These are phyloP conservation scores for Delphinus delphis DNA, from an alignment of 2,113 vertebrate genomes.

Conservation along the genomic window DNA sequence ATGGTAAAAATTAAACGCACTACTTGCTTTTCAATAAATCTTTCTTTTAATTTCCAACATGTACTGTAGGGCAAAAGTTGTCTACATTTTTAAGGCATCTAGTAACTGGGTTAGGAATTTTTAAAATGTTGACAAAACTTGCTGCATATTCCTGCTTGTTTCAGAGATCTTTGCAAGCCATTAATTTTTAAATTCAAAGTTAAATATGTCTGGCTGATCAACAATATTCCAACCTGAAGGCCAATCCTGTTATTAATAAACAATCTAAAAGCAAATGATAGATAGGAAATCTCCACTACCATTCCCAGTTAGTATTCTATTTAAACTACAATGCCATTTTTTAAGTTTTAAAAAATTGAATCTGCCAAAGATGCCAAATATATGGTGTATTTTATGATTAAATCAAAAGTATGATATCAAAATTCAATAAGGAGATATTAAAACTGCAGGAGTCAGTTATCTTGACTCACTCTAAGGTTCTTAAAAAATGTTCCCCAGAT, in stretches of 20 bases:
- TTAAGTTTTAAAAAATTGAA: constrained; percentile 59
- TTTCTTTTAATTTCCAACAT: constrained; percentile 18
- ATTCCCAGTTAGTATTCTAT: constrained; percentile 72
- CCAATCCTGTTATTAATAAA: constrained; percentile 78
- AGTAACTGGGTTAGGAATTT: not conserved
- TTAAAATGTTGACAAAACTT: not conserved
- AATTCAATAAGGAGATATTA: constrained; percentile 65
- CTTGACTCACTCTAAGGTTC: not conserved
- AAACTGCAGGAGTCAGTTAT: constrained; percentile 61
- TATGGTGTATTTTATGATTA: constrained; percentile 65
- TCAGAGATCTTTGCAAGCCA: constrained; percentile 69
- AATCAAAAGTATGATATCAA: constrained; percentile 71
- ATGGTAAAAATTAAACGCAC: not conserved
- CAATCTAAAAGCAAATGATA: constrained; percentile 77
- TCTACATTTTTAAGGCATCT: not conserved
- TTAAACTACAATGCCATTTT: constrained; percentile 70
- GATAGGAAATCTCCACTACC: constrained; percentile 57
- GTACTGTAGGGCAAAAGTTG: not conserved
- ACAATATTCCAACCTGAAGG: constrained; percentile 75
- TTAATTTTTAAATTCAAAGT: constrained; percentile 77
- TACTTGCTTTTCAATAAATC: not conserved
- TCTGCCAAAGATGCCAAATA: constrained; percentile 70
- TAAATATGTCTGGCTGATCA: constrained; percentile 74
- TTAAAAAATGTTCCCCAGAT: constrained; percentile 56
- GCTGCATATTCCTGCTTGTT: not conserved